Percentiles rank a stretch among this genome's conserved stretches.
Conservation (phyloP, 2,113 vertebrate genomes). For the Ia io region DNA sequence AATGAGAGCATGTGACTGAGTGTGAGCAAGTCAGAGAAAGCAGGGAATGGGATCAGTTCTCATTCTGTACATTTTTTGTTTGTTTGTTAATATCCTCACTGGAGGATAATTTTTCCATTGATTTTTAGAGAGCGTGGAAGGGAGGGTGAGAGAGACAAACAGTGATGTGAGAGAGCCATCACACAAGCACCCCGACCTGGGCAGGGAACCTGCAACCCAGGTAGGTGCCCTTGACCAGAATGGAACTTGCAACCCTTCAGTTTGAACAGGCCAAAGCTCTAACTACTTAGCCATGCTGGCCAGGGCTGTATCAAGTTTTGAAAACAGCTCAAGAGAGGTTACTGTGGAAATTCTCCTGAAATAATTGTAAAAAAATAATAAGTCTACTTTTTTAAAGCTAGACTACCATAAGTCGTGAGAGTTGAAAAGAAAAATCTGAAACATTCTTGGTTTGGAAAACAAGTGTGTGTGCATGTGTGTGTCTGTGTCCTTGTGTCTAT, state of each 20-base stretch:
- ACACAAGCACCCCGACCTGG: too few species aligned
- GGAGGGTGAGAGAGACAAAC: too few species aligned
- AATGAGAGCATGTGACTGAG: background rate
- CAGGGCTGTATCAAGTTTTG: background rate
- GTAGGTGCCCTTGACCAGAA: too few species aligned
- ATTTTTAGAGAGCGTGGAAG: too few species aligned
- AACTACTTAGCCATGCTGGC: too few species aligned
- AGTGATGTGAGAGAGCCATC: too few species aligned
- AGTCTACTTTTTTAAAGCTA: background rate
- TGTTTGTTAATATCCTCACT: too few species aligned
- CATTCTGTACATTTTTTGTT: background rate
- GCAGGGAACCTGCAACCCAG: too few species aligned
- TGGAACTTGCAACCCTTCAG: too few species aligned
- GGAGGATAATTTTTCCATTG: too few species aligned
- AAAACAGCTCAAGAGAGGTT: background rate
- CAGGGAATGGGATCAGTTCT: background rate
- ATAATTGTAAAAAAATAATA: background rate
- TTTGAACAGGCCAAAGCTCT: too few species aligned
- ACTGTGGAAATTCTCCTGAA: background rate
- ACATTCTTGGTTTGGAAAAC: background rate
- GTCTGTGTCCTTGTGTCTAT: background rate
- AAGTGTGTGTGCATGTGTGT: background rate
- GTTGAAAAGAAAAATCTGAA: background rate
- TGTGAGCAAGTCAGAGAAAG: background rate
- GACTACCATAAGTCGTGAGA: background rate